phyloP scores from a whole-genome alignment of 2,797 vertebrate genomes.

The Nothura maculosa region DNA sequence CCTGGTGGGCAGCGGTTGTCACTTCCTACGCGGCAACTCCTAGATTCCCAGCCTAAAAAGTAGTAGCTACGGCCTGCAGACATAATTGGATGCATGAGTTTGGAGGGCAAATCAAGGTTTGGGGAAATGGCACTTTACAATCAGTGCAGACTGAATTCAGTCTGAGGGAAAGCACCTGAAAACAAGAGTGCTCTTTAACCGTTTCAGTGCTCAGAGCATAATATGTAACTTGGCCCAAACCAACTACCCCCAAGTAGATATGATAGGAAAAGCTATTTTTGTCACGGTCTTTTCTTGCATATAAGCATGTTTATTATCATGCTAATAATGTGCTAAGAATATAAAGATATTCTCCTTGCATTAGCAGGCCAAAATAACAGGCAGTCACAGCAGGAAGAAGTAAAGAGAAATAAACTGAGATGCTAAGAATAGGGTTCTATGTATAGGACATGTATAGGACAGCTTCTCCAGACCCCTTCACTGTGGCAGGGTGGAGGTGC shows the following conservation, averaged over 20 bases:
- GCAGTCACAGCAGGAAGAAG: neutral
- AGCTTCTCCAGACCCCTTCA: neutral
- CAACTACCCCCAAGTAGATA: neutral
- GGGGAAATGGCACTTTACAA: constrained; percentile 12
- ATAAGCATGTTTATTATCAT: neutral
- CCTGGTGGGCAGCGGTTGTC: neutral
- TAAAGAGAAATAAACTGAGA: neutral
- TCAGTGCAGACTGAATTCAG: constrained; percentile 1
- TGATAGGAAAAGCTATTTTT: neutral
- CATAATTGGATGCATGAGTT: constrained; percentile 3
- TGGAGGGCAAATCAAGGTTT: constrained; percentile 46
- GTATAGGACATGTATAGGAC: neutral
- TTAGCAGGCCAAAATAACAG: neutral
- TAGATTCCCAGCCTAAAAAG: neutral
- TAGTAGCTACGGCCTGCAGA: constrained; percentile 2
- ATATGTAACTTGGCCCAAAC: neutral
- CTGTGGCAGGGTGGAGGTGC: neutral
- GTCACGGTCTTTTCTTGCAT: neutral
- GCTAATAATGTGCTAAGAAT: neutral
- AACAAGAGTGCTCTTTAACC: neutral
- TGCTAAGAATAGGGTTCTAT: neutral
- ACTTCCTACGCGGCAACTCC: constrained; percentile 11
- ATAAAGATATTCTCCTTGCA: neutral
- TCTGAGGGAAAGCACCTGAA: neutral
- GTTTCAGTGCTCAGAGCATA: neutral